Conservation (phyloP, 2,113 vertebrate species). For the Cromileptes altivelis region DNA sequence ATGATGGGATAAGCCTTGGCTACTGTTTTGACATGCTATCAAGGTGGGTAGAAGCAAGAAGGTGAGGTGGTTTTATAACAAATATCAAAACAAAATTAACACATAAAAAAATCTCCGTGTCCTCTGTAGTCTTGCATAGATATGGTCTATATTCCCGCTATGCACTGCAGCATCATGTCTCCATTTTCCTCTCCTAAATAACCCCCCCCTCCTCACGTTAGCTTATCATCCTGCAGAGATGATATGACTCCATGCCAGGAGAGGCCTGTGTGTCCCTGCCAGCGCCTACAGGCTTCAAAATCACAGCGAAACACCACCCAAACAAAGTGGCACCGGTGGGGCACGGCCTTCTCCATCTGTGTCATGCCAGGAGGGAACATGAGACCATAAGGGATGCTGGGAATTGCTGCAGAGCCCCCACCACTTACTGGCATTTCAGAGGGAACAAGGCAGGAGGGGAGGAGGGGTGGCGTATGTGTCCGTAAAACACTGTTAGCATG, state of each 20-base stretch:
- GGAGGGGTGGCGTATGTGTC: not conserved
- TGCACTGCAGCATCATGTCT: conserved; percentile 21
- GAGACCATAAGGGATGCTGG: conserved; percentile 50
- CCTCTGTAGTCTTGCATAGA: not conserved
- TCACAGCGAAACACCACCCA: conserved; percentile 55
- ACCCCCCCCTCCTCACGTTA: conserved; percentile 16
- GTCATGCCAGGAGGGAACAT: conserved; percentile 53
- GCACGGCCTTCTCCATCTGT: conserved; percentile 53
- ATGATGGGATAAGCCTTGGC: conserved; percentile 20
- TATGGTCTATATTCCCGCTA: not conserved
- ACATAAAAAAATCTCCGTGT: not conserved
- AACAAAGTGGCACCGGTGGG: conserved; percentile 59
- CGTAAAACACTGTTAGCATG: conserved; percentile 42
- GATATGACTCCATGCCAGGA: conserved; percentile 44
- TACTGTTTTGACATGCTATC: conserved; percentile 6
- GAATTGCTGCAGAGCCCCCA: conserved; percentile 40
- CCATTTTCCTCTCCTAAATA: conserved; percentile 1
- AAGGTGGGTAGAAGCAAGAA: not conserved
- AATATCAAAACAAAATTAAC: not conserved
- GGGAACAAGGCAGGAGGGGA: not conserved
- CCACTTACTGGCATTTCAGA: conserved; percentile 50
- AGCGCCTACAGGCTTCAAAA: conserved; percentile 61
- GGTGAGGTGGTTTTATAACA: not conserved
- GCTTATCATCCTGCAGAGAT: conserved; percentile 58
- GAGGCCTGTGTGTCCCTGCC: conserved; percentile 55